Conservation (phyloP, 2,113 vertebrate species). For the Irena cyanogastra region DNA sequence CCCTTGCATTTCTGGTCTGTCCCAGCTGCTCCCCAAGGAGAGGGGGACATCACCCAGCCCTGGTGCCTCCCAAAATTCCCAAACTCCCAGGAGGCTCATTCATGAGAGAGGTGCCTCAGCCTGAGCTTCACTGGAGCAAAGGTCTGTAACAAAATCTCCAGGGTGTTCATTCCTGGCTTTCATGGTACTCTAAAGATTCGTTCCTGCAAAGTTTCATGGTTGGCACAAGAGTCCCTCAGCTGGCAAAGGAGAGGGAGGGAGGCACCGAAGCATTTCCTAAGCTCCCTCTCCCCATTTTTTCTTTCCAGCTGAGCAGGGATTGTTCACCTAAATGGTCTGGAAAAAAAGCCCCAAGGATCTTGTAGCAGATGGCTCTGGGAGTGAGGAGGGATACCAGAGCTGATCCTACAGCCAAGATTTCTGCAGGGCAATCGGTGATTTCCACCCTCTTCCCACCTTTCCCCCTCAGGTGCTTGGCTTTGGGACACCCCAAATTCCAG, state of each 20-base stretch:
- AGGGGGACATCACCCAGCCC: not conserved
- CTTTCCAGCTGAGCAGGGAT: not conserved
- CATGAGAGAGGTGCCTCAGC: not conserved
- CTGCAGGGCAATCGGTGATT: not conserved
- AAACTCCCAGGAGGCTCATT: not conserved
- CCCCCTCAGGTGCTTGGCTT: not conserved
- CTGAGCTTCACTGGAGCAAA: not conserved
- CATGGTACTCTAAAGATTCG: not conserved
- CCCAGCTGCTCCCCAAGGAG: not conserved
- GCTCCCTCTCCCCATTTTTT: not conserved
- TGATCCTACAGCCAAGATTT: not conserved
- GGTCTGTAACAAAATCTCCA: not conserved
- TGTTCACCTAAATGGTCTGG: not conserved
- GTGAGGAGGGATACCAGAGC: not conserved
- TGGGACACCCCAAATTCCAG: not conserved
- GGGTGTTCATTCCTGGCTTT: not conserved
- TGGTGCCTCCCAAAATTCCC: accelerated
- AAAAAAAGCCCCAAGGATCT: not conserved
- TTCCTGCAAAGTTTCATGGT: not conserved
- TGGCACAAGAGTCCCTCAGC: not conserved
- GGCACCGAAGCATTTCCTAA: not conserved
- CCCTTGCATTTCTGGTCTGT: not conserved
- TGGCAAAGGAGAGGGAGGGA: not conserved
- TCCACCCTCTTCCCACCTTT: not conserved
- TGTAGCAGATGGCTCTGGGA: not conserved